Evolutionary conservation across 2,797 vertebrate genomes (phyloP), one percentile per base, ranked within the genome.

Genomic region (Ispidina lecontei): DNA sequence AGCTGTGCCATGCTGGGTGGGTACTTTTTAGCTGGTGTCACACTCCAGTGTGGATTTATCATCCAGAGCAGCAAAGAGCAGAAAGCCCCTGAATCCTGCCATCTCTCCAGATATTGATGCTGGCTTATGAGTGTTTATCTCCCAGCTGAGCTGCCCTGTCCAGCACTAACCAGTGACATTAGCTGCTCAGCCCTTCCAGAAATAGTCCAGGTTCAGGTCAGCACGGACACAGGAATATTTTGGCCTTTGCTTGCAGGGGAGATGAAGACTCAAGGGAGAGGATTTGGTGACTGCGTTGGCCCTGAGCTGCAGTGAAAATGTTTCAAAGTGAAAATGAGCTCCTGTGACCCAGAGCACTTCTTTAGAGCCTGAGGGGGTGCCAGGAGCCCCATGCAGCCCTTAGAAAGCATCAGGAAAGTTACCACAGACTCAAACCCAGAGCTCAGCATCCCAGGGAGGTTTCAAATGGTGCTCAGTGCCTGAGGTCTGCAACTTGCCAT

Each of bases 211-310:
- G 44, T 16, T 65, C 63, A 63, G 75, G 25, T 43, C 87, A 58
- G 70, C 77, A 37, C 0, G 3, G 60, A 68, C 41, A 71, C 28
- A 58, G 31, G 47, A 21, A 12, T 26, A 16, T 75, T 47, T 64
- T 33, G 37, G 51, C 21, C 35, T 90, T 39, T 67, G 59, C 23
- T 87, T 47, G 1, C 1, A 14, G n/a, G 6, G 35, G 16, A 74
- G 22, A 31, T 25, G 68, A 60, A 83, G 58, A 21, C 7, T 39
- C 12, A 7, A 44, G 65, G 46, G 31, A 29, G 51, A 43, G 77
- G 84, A n/a, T 23, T 41, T 2, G 0, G 8, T 8, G 44, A 23
- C 14, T 33, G 3, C 3, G 15, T 7, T 22, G 55, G 20, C 26
- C 43, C 21, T 47, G 51, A 39, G 51, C 37, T 12, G 58, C 44